These are phyloP conservation scores for Indicator indicator DNA, from an alignment of 2,113 vertebrate genomes.

Conservation along the genomic window DNA sequence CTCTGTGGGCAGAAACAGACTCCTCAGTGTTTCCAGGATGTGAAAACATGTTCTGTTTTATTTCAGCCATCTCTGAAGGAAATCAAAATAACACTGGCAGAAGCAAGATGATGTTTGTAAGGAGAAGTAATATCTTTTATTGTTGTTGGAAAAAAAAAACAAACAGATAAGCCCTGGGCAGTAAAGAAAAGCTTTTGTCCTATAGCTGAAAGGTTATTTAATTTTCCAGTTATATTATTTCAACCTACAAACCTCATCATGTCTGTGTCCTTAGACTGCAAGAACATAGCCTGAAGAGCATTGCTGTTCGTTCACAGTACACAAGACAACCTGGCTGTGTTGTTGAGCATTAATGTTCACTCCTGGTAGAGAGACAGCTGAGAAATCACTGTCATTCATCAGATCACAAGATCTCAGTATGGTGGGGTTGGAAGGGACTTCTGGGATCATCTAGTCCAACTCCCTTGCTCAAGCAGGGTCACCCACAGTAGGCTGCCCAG, in stretches of 20 bases:
- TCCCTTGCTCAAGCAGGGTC: no score
- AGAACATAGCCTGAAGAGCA: background rate
- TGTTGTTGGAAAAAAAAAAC: background rate
- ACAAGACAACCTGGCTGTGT: background rate
- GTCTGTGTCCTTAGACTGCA: background rate
- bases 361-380: background rate
- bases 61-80: conserved; percentile 46
- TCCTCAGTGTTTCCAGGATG: conserved; percentile 44
- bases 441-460: no score
- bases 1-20: background rate
- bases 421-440: no score
- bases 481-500: no score
- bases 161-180: background rate
- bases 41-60: conserved; percentile 60
- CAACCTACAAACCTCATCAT: background rate
- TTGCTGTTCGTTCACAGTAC: background rate
- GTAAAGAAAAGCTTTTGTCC: background rate
- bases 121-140: background rate
- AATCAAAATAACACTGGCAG: conserved; percentile 31
- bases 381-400: background rate
- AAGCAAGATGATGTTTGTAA: background rate
- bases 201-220: background rate
- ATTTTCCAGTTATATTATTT: background rate
- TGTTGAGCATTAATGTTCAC: background rate
- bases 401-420: no score